Evolutionary conservation across 2,113 vertebrate genomes (phyloP).

Genomic region (Tachuris rubrigastra): DNA sequence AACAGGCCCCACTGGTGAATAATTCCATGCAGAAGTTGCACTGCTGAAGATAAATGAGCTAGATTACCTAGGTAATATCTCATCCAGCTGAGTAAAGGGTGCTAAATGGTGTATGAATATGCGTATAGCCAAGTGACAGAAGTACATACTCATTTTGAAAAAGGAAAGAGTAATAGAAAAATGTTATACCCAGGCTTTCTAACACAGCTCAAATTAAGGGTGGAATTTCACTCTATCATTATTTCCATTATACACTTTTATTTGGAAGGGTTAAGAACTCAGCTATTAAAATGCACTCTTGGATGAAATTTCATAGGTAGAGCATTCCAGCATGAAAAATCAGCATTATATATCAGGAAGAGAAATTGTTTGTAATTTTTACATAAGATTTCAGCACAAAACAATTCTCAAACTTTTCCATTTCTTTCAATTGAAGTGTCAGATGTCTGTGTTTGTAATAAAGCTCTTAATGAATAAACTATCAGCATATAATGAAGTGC

Average conservation of each 20-base stretch:
- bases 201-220: slow-evolving; percentile 1
- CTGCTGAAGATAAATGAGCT: slow-evolving; percentile 18
- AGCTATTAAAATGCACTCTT: slow-evolving; percentile 1
- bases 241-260: neutral
- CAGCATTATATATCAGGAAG: neutral
- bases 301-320: slow-evolving; percentile 11
- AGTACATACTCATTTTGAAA: neutral
- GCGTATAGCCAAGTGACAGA: neutral
- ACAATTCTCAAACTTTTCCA: neutral
- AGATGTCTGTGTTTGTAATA: neutral
- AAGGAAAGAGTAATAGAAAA: slow-evolving; percentile 16
- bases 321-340: neutral
- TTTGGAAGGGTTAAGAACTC: neutral
- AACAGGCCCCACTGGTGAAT: neutral
- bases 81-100: neutral
- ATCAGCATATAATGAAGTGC: neutral
- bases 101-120: neutral
- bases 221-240: slow-evolving; percentile 27
- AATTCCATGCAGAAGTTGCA: neutral
- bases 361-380: neutral
- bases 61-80: neutral
- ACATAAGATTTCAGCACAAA: neutral
- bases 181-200: neutral
- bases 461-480: neutral
- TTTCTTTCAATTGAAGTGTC: neutral